Percentiles rank a stretch among this genome's conserved stretches.
phyloP scores from a whole-genome alignment of 2,888 invertebrate genomes.

The Congeria kusceri region DNA sequence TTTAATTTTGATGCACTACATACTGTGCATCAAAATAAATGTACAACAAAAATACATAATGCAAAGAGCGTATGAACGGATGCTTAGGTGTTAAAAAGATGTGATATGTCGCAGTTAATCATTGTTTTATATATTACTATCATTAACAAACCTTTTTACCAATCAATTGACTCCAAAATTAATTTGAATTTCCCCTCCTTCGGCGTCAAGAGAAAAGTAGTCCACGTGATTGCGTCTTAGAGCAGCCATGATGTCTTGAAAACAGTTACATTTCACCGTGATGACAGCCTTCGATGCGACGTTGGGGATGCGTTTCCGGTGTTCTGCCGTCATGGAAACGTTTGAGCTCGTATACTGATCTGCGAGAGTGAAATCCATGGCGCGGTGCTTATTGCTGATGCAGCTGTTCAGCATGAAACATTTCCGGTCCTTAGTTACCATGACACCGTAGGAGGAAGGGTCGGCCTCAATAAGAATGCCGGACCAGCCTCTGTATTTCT shows the following conservation, averaged over 20 bases:
- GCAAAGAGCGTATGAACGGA: no score
- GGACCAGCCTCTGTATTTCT: neutral
- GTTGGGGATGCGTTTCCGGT: neutral
- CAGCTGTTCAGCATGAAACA: slow-evolving; percentile 1
- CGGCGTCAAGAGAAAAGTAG: slow-evolving; percentile 5
- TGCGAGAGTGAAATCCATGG: slow-evolving; percentile 1
- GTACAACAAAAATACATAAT: no score
- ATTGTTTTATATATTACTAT: no score
- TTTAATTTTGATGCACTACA: no score
- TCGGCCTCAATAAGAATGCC: neutral
- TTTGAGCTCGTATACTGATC: neutral
- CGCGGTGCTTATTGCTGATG: neutral
- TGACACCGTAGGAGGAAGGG: neutral
- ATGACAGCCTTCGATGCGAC: neutral
- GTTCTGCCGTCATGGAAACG: neutral
- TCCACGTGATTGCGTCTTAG: neutral
- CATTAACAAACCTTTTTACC: neutral
- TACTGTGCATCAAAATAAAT: no score
- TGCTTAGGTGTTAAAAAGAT: no score
- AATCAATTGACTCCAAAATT: slow-evolving; percentile 2
- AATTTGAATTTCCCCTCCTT: slow-evolving; percentile 1
- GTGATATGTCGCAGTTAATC: no score
- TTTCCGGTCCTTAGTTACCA: neutral
- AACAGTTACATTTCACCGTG: neutral
- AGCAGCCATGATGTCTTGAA: neutral